phyloP scores from a whole-genome alignment of 1,140 invertebrate genomes.

The Drosophila ercepeae region DNA sequence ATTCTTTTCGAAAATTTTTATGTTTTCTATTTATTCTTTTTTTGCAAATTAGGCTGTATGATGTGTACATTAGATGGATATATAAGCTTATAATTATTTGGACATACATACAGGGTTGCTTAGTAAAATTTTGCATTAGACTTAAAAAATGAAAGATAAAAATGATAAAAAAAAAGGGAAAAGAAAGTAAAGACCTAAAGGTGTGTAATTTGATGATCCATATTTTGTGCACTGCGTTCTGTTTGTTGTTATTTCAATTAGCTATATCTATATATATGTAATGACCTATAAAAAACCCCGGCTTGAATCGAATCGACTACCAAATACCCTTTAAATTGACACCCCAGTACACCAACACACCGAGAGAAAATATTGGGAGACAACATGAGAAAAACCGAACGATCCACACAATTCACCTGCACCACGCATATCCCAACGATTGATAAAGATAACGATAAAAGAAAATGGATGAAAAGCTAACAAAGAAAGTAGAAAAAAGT shows the following conservation, averaged over 20 bases:
- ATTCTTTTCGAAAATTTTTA: slow-evolving; percentile 7
- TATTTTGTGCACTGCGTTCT: slow-evolving; percentile 61
- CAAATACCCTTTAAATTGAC: not conserved
- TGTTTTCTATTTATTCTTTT: slow-evolving; percentile 3
- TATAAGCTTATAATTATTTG: slow-evolving; percentile 60
- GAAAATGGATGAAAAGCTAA: slow-evolving; percentile 10
- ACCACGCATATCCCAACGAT: slow-evolving; percentile 81
- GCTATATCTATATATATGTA: slow-evolving; percentile 18
- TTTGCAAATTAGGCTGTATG: slow-evolving; percentile 37
- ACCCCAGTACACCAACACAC: too few species aligned
- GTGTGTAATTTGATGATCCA: slow-evolving; percentile 35
- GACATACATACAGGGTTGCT: slow-evolving; percentile 78
- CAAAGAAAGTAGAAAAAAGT: slow-evolving; percentile 6
- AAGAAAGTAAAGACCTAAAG: not conserved
- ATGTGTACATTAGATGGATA: slow-evolving; percentile 54
- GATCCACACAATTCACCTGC: slow-evolving; percentile 65
- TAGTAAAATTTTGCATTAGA: slow-evolving; percentile 80
- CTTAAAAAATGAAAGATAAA: slow-evolving; percentile 16
- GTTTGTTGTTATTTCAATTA: slow-evolving; percentile 62
- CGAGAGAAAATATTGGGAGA: slow-evolving; percentile 8
- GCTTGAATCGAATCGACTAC: slow-evolving; percentile 31
- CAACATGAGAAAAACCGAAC: slow-evolving; percentile 9
- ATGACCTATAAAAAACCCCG: slow-evolving; percentile 20
- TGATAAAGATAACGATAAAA: slow-evolving; percentile 35
- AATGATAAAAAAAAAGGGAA: slow-evolving; percentile 2